A percentile compares a stretch with the other conserved stretches of the same genome.
These are phyloP conservation scores for Ecliptopera silaceata DNA, from an alignment of 2,888 invertebrate species.

Conservation along the genomic window DNA sequence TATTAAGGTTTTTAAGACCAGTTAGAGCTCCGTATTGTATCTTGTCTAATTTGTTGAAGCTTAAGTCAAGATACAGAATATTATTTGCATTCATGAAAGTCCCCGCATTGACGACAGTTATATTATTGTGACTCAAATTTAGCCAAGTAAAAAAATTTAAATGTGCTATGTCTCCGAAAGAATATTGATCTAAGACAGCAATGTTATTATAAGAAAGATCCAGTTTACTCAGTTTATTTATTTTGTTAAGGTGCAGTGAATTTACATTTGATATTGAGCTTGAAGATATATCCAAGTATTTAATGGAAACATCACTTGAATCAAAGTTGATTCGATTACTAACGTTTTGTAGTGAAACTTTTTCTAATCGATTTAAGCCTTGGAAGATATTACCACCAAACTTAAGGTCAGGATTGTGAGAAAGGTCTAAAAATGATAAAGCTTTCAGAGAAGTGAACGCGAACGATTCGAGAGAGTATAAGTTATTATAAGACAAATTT, in stretches of 20 bases:
- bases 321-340: slow-evolving; percentile 15
- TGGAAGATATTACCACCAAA: slow-evolving; percentile 5
- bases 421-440: slow-evolving; percentile 12
- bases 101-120: slow-evolving; percentile 3
- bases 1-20: neutral
- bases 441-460: slow-evolving; percentile 6
- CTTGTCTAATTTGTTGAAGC: slow-evolving; percentile 10
- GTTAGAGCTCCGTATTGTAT: slow-evolving; percentile 9
- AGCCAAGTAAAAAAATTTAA: slow-evolving; percentile 3
- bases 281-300: slow-evolving; percentile 12
- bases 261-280: slow-evolving; percentile 13
- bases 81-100: slow-evolving; percentile 1
- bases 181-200: slow-evolving; percentile 9
- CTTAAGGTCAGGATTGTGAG: slow-evolving; percentile 12
- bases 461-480: slow-evolving; percentile 6
- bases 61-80: slow-evolving; percentile 7
- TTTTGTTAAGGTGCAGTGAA: slow-evolving; percentile 1
- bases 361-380: neutral
- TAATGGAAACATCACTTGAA: slow-evolving; percentile 1
- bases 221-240: slow-evolving; percentile 2
- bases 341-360: slow-evolving; percentile 1
- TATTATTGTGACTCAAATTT: slow-evolving; percentile 18
- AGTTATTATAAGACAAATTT: slow-evolving; percentile 12
- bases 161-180: neutral
- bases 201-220: slow-evolving; percentile 18